These are phyloP conservation scores for Typhlichthys subterraneus DNA, from an alignment of 2,797 vertebrate species.

Conservation along the genomic window DNA sequence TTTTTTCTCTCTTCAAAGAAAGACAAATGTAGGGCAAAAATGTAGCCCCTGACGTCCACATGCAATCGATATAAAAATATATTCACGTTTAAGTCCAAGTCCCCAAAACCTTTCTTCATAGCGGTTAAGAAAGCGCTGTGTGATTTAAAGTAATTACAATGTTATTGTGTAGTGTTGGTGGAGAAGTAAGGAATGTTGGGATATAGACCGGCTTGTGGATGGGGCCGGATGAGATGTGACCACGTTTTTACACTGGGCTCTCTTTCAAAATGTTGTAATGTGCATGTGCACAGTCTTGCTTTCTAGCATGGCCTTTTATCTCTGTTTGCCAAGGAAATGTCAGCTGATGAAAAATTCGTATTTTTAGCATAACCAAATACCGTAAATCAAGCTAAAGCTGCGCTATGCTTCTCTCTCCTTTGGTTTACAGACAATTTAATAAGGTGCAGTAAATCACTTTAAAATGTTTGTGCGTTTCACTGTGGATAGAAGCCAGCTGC, in stretches of 20 bases:
- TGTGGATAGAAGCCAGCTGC: conserved; percentile 23
- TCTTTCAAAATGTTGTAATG: conserved; percentile 17
- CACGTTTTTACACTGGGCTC: conserved; percentile 39
- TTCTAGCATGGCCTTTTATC: conserved; percentile 22
- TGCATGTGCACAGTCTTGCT: conserved; percentile 19
- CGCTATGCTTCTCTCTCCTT: conserved; percentile 27
- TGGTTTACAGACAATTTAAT: conserved; percentile 5
- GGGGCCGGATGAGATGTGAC: conserved; percentile 38
- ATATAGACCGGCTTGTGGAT: conserved; percentile 33
- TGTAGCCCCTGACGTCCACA: conserved; percentile 56
- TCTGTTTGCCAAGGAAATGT: conserved; percentile 38
- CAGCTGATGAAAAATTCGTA: conserved; percentile 49
- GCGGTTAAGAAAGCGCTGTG: conserved; percentile 54
- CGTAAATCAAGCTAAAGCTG: conserved; percentile 21
- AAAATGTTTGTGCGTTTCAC: conserved; percentile 8
- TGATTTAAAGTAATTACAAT: conserved; percentile 69
- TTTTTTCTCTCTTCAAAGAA: conserved; percentile 64
- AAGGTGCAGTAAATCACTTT: conserved; percentile 17
- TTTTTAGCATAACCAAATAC: conserved; percentile 53
- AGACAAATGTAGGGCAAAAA: conserved; percentile 76
- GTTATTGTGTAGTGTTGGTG: conserved; percentile 67
- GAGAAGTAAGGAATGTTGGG: conserved; percentile 41
- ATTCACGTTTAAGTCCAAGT: conserved; percentile 54
- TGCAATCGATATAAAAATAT: conserved; percentile 68
- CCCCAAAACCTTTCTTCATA: conserved; percentile 46